These are phyloP conservation scores for Coracias cyanogaster DNA, from an alignment of 2,797 vertebrate species.

Conservation along the genomic window DNA sequence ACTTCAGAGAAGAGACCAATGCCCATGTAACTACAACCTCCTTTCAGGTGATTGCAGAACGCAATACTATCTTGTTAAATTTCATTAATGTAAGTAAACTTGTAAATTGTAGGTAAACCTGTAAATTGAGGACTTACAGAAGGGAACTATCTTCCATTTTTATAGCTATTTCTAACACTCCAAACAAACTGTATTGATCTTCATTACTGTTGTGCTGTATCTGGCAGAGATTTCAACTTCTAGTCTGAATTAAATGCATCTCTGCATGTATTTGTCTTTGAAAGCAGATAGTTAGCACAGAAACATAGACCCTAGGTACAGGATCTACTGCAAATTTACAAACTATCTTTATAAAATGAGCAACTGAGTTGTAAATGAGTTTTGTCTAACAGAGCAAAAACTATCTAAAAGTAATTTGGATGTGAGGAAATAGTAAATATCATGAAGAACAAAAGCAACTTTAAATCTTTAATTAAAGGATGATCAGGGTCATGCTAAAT, in stretches of 20 bases:
- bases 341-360: neutral
- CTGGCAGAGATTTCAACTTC: neutral
- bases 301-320: neutral
- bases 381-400: no score
- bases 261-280: neutral
- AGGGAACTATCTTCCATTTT: neutral
- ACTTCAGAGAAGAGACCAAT: neutral
- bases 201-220: neutral
- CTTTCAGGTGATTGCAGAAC: neutral
- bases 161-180: neutral
- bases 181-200: neutral
- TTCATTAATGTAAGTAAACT: neutral
- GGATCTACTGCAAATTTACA: neutral
- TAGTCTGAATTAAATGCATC: neutral
- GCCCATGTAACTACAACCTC: neutral
- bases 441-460: neutral
- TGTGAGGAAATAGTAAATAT: neutral
- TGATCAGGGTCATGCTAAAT: rapidly evolving
- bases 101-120: neutral
- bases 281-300: neutral
- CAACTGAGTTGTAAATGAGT: neutral
- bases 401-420: no score
- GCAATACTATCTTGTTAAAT: neutral
- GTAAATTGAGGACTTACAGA: neutral
- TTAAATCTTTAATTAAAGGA: neutral